Conservation (phyloP, 2,797 vertebrate species). For the Melopsittacus undulatus region DNA sequence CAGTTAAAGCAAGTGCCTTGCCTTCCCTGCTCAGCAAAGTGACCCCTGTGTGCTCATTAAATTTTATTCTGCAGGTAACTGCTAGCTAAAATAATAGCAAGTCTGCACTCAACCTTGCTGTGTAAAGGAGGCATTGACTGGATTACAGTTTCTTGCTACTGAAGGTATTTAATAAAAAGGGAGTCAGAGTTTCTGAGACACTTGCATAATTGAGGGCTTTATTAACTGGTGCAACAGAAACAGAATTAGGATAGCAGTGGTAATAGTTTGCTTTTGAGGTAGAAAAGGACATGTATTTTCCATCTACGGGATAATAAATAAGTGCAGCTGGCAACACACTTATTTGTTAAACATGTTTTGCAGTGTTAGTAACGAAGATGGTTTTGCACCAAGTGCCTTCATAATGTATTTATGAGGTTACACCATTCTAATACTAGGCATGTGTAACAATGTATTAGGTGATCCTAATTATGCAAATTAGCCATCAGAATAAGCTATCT, state of each 20-base stretch:
- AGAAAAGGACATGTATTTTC: background rate
- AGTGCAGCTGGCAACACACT: background rate
- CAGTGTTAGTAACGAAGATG: background rate
- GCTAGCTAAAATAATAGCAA: constrained; percentile 8
- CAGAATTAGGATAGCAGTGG: background rate
- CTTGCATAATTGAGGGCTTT: background rate
- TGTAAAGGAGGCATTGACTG: background rate
- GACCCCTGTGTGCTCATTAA: background rate
- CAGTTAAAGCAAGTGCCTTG: background rate
- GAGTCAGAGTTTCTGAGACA: constrained; percentile 3
- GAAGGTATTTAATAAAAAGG: constrained; percentile 27
- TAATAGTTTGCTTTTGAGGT: background rate
- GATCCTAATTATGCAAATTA: background rate
- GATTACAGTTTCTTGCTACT: background rate
- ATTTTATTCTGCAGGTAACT: constrained; percentile 32
- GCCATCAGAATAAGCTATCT: background rate
- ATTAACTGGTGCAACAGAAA: constrained; percentile 8
- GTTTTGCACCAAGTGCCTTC: background rate
- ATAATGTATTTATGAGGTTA: background rate
- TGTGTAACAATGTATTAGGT: background rate
- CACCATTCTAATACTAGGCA: background rate
- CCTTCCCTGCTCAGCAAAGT: background rate
- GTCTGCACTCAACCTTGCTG: background rate
- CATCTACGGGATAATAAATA: background rate
- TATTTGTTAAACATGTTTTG: background rate